Evolutionary conservation across 2,113 vertebrate genomes (phyloP).

Genomic region (Xiphorhynchus elegans): DNA sequence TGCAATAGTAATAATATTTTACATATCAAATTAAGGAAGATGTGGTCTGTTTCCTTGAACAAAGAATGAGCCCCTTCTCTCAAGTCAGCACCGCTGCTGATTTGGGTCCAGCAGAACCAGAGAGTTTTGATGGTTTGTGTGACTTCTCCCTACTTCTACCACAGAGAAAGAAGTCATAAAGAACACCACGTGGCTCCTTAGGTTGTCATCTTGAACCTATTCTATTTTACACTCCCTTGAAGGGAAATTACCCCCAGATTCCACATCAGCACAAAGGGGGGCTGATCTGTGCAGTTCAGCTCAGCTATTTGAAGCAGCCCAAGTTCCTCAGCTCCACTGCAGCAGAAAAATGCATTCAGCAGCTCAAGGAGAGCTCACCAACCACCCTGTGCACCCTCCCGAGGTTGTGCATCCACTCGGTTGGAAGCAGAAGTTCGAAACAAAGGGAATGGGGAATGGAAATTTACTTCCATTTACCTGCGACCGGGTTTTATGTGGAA

Average conservation of each 20-base stretch:
- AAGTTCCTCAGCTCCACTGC: background rate
- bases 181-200: background rate
- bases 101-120: background rate
- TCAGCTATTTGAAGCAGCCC: background rate
- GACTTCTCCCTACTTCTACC: background rate
- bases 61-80: background rate
- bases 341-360: rapidly evolving
- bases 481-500: background rate
- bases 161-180: background rate
- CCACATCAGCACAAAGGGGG: rapidly evolving
- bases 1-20: background rate
- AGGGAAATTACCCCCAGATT: background rate
- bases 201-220: background rate
- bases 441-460: conserved; percentile 17
- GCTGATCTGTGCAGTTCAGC: background rate
- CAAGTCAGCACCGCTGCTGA: background rate
- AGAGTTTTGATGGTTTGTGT: background rate
- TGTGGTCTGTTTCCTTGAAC: background rate
- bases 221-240: background rate
- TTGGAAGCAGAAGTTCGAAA: background rate
- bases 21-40: background rate
- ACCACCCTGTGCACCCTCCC: background rate
- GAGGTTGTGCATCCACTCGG: rapidly evolving
- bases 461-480: conserved; percentile 36
- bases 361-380: background rate